Percentiles rank a stretch among this genome's conserved stretches.
Conservation (phyloP, 2,797 vertebrate species). For the Phrynocephalus guinanensis region DNA sequence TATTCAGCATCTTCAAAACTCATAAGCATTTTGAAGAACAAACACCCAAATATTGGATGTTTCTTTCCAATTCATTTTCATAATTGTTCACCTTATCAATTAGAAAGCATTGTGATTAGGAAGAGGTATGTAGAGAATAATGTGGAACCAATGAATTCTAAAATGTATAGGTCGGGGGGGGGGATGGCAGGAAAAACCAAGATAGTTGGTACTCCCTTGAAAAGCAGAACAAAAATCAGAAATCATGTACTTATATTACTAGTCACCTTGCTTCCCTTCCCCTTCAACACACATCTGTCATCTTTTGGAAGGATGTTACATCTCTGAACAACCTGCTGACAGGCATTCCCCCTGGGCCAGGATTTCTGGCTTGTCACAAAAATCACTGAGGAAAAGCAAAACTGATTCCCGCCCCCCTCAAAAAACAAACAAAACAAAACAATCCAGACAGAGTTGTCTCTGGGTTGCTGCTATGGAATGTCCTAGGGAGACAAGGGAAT, state of each 20-base stretch:
- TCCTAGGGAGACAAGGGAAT: neutral
- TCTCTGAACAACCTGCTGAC: constrained; percentile 22
- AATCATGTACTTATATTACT: neutral
- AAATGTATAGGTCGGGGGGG: neutral
- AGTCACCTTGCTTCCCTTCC: neutral
- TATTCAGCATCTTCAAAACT: neutral
- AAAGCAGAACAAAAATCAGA: neutral
- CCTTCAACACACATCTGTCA: constrained; percentile 9
- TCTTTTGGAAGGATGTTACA: constrained; percentile 18
- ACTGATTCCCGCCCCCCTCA: neutral
- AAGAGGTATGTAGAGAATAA: neutral
- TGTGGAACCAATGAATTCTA: constrained; percentile 2
- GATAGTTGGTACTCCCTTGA: neutral
- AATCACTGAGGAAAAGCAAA: constrained; percentile 16
- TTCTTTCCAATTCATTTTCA: neutral
- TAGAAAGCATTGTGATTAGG: neutral
- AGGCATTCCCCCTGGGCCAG: constrained; percentile 12
- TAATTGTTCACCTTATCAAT: neutral
- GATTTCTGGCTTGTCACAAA: constrained; percentile 23
- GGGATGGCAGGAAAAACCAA: neutral
- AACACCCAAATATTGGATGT: neutral
- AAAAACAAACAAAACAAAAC: too few species aligned
- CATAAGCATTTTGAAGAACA: neutral
- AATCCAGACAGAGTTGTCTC: neutral
- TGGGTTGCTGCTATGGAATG: neutral